These are phyloP conservation scores for Venustaconcha ellipsiformis DNA, from an alignment of 1,140 invertebrate species.

Conservation along the genomic window DNA sequence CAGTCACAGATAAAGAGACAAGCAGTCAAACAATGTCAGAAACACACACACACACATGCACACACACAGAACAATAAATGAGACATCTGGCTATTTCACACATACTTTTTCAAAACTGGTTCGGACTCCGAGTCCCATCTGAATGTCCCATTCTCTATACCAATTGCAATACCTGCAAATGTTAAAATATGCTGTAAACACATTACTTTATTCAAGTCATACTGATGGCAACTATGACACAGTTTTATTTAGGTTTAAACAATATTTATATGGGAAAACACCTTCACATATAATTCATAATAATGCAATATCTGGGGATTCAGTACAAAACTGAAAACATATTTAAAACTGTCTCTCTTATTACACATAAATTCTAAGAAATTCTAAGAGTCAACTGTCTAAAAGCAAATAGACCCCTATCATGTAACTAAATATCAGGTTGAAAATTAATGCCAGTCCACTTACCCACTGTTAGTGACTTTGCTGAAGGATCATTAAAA, in stretches of 20 bases:
- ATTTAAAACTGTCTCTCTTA: neutral
- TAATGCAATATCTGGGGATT: too few species aligned
- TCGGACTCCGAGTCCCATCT: constrained; percentile 67
- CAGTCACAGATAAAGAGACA: neutral
- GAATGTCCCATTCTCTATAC: constrained; percentile 70
- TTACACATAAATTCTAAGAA: neutral
- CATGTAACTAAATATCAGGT: too few species aligned
- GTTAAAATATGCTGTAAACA: constrained; percentile 2
- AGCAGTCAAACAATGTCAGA: neutral
- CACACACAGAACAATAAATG: neutral
- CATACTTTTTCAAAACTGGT: constrained; percentile 68
- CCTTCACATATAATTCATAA: neutral
- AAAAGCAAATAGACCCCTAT: neutral
- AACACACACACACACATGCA: constrained; percentile 3
- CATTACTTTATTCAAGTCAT: neutral
- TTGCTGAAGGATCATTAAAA: too few species aligned
- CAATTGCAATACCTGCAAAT: constrained; percentile 61
- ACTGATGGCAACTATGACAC: too few species aligned
- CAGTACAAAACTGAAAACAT: neutral
- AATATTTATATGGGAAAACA: neutral
- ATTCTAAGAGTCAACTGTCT: too few species aligned
- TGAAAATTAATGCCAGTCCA: too few species aligned
- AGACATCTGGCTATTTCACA: neutral
- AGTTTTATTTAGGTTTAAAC: neutral
- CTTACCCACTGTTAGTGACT: too few species aligned